Evolutionary conservation across 2,797 vertebrate genomes (phyloP), one percentile per base, ranked within the genome.

Genomic region (Toxotes lorentzi): DNA sequence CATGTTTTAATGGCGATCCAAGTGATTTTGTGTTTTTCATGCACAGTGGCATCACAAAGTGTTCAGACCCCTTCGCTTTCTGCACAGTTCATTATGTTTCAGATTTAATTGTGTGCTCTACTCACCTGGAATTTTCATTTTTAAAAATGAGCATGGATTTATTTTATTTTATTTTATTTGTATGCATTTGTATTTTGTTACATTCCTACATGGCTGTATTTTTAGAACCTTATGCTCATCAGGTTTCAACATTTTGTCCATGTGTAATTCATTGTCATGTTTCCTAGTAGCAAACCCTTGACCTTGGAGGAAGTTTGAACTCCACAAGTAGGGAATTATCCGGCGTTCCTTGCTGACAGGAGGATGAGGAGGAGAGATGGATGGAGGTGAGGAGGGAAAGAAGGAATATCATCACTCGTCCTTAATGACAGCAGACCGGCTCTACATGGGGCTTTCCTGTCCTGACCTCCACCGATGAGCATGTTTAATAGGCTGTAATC

Each of bases 401-500:
- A 30, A 45, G 38, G 34, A 32, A 35, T 64, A 64, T 61, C 48
- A 43, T 75, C 48, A 48, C 40, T 38, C 45, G 32, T 65, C 63
- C 12, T 62, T 81, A 72, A 85, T 78, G 45, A 76, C 62, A 58
- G 57, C 62, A 51, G 34, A 40, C 59, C 54, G 64, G 35, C 34
- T 50, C 51, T 41, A 30, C 53, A n/a, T 48, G 0, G 48, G 65
- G 41, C 35, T 56, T 57, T 68, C 45, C 51, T 51, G 54, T 45
- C 30, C 43, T 73, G 63, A 82, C 76, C 76, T 73, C 68, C 3
- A 6, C 82, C 62, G 78, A 81, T 70, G 73, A 74, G 70, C 61
- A 30, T 53, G 16, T 82, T 60, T 73, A 79, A 79, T 76, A 45
- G 60, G 51, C 71, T 76, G 63, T 72, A 78, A 75, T 78, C 70